Conservation (phyloP, 2,797 vertebrate species). For the Danio albolineatus region DNA sequence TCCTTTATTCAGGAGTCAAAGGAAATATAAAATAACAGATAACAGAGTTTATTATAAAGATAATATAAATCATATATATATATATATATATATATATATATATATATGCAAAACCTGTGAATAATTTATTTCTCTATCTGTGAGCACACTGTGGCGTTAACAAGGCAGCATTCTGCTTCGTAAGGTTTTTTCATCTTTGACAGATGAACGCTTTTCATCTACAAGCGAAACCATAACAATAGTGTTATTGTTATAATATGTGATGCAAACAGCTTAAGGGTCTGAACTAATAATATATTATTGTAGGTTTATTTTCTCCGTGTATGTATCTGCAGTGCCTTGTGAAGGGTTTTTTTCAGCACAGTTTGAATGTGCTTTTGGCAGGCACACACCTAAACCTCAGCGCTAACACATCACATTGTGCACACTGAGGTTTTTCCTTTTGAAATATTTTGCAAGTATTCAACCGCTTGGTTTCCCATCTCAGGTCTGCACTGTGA, state of each 20-base stretch:
- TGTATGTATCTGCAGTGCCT: constrained; percentile 71
- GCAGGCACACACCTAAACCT: constrained; percentile 35
- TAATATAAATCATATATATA: constrained; percentile 19
- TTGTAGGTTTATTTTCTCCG: constrained; percentile 53
- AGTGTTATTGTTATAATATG: constrained; percentile 73
- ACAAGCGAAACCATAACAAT: constrained; percentile 60
- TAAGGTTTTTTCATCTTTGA: constrained; percentile 79
- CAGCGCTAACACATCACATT: constrained; percentile 36
- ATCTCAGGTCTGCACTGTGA: neutral
- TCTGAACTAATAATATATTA: constrained; percentile 76
- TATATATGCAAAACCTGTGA: constrained; percentile 82
- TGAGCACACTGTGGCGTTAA: constrained; percentile 79
- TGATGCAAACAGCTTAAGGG: constrained; percentile 70
- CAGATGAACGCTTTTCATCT: constrained; percentile 76
- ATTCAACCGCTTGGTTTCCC: constrained; percentile 11
- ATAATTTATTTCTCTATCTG: constrained; percentile 85
- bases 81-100: constrained; percentile 67
- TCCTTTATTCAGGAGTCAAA: constrained; percentile 81
- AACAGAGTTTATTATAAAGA: constrained; percentile 80
- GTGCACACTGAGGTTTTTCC: constrained; percentile 62
- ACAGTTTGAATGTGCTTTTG: constrained; percentile 74
- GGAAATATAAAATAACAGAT: constrained; percentile 68
- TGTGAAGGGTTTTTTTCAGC: constrained; percentile 66
- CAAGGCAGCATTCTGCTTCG: constrained; percentile 80
- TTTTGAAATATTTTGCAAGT: constrained; percentile 53